Base-by-base conservation (phyloP, 2,888 invertebrate species). In the Xestia sexstrigata region DNA sequence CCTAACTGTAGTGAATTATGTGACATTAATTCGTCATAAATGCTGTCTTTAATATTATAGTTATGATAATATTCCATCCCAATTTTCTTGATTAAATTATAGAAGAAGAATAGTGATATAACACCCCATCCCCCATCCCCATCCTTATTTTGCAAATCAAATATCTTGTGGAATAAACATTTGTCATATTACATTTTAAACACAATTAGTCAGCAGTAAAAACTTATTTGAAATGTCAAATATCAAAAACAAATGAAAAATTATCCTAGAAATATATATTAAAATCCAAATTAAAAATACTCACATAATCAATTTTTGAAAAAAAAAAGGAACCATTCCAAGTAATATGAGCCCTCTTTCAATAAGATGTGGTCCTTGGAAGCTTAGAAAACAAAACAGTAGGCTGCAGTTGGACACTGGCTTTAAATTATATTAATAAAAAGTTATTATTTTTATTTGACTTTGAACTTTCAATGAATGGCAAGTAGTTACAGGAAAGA, bases 21-120 rank as follows among this genome's bases (percentile, higher is more conserved):
- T 65, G 15, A 20, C 11, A 20, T 45, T 49, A 17, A 49, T 39
- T 79, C 35, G 6, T 66, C 4, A 26, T 72, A 26, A 73, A 72
- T 26, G 45, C 26, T 49, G 4, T 3, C 3, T 52, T 45, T 7
- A 7, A 23, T 39, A 35, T 20, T 62, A 39, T 23, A 62, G 0
- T 20, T 13, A 63, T 15, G 8, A 26, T 2, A 13, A 20, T 45
- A 35, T 58, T 26, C 35, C 35, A 35, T 35, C 35, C 1, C 3
- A 35, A 35, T 35, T 0, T 35, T 35, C 5, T 26, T 58, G 20
- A 20, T 42, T n/a, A 11, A n/a, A 55, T 0, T 26, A 55, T 4
- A n/a, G 23, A 52, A 58, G n/a, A n/a, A n/a, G 47, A 67, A 20
- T 39, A 15, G n/a, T 35, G n/a, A 26, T 26, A 26, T 8, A 15